phyloP scores from a whole-genome alignment of 2,113 vertebrate genomes.

The Tragelaphus buxtoni region DNA sequence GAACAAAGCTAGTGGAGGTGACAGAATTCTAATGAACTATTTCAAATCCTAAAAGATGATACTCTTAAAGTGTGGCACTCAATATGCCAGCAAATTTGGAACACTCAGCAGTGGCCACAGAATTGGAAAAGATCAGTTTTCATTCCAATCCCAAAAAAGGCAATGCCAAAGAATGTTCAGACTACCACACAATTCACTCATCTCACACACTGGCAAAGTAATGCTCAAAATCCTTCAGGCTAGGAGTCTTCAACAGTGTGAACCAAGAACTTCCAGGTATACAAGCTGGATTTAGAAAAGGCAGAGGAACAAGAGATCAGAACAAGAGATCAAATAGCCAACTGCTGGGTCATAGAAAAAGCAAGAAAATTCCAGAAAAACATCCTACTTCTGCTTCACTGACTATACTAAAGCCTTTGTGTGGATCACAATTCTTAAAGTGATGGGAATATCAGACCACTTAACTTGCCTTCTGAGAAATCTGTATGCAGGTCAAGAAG shows the following conservation, averaged over 20 bases:
- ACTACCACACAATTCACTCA: rapidly evolving
- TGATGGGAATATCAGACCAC: background rate
- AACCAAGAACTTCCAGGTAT: background rate
- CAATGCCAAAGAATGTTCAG: background rate
- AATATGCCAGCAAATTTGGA: background rate
- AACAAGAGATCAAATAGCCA: background rate
- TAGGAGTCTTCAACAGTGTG: background rate
- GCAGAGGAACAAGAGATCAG: background rate
- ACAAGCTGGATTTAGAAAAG: background rate
- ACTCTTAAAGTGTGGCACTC: background rate
- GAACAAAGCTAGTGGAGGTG: background rate
- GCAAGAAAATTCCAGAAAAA: background rate
- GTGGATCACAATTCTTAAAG: background rate
- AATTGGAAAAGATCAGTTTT: background rate
- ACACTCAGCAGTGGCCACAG: background rate
- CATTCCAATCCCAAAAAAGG: background rate
- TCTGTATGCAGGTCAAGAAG: background rate
- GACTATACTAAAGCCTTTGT: background rate
- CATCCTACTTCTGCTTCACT: background rate
- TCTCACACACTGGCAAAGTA: background rate
- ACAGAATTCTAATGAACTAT: background rate
- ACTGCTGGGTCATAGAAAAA: background rate
- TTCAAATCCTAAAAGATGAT: background rate
- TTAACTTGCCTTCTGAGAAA: background rate
- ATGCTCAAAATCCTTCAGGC: background rate